Percentiles rank a stretch among this genome's conserved stretches.
Evolutionary conservation across 1,140 invertebrate species (phyloP).

Genomic region (Dinothrombium tinctorium): DNA sequence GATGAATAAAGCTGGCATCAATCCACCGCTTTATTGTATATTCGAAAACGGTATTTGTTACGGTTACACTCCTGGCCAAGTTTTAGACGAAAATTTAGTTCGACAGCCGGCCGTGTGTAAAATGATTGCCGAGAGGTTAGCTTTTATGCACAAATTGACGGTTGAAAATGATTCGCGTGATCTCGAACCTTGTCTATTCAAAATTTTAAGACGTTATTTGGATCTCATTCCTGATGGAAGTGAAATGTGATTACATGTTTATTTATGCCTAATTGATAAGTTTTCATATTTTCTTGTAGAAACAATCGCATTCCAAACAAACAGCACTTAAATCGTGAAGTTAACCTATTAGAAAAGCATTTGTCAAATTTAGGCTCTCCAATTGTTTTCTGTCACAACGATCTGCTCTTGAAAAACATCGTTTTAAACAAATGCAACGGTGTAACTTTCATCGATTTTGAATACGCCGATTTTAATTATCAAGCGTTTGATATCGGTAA

Average conservation of each 20-base stretch:
- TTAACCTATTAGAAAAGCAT: constrained; percentile 35
- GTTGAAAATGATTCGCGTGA: constrained; percentile 11
- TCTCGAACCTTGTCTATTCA: constrained; percentile 37
- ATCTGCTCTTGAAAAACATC: constrained; percentile 80
- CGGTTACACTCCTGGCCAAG: constrained; percentile 61
- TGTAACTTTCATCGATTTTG: constrained; percentile 89
- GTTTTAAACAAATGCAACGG: constrained; percentile 35
- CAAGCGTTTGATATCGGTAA: constrained; percentile 91
- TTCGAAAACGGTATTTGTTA: constrained; percentile 88
- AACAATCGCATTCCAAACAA: constrained; percentile 33
- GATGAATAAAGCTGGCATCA: constrained; percentile 45
- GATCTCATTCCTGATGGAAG: constrained; percentile 29
- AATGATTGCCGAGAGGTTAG: constrained; percentile 50
- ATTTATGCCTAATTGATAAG: background rate
- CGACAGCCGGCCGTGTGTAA: constrained; percentile 26
- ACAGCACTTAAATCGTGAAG: constrained; percentile 38
- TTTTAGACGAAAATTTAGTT: constrained; percentile 44
- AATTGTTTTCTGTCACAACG: constrained; percentile 92
- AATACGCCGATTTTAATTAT: constrained; percentile 82
- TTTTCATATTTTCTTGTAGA: background rate
- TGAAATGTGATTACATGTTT: background rate
- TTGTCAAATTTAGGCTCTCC: constrained; percentile 41
- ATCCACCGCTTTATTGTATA: constrained; percentile 60
- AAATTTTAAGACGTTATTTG: constrained; percentile 45
- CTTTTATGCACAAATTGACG: constrained; percentile 36